Conservation (phyloP, 2,888 invertebrate species). For the Cinara cedri region DNA sequence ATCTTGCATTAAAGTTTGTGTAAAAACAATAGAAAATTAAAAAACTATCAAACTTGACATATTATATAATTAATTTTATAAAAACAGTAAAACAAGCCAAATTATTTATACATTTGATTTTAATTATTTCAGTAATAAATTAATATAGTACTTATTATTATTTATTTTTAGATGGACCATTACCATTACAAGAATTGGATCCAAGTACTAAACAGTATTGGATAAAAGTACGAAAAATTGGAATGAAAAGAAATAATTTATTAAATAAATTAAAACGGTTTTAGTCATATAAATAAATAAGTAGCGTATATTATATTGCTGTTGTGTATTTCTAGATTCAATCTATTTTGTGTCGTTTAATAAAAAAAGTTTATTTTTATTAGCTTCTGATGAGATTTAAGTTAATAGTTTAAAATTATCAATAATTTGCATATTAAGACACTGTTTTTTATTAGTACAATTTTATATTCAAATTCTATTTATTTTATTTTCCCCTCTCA, state of each 20-base stretch:
- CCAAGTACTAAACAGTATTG: constrained; percentile 82
- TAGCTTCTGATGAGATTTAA: too few species aligned
- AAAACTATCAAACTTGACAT: neutral
- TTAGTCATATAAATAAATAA: constrained; percentile 7
- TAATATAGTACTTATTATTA: neutral
- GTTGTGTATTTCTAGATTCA: constrained; percentile 8
- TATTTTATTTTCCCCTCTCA: too few species aligned
- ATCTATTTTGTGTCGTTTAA: neutral
- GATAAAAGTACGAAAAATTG: constrained; percentile 73
- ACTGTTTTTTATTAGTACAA: too few species aligned
- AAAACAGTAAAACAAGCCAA: too few species aligned
- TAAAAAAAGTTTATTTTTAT: neutral
- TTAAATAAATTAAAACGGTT: constrained; percentile 49
- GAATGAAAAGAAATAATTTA: constrained; percentile 65
- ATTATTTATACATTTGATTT: too few species aligned
- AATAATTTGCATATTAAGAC: too few species aligned
- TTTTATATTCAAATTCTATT: too few species aligned
- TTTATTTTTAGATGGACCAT: constrained; percentile 62
- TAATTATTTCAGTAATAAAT: too few species aligned
- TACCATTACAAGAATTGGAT: constrained; percentile 77
- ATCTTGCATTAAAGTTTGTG: neutral
- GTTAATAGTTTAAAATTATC: too few species aligned
- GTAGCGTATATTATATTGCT: neutral
- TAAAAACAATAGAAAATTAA: too few species aligned
- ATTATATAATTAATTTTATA: too few species aligned